A percentile compares a stretch with the other conserved stretches of the same genome.
Evolutionary conservation across 2,888 invertebrate genomes (phyloP).

Genomic region (Endotricha flammealis): DNA sequence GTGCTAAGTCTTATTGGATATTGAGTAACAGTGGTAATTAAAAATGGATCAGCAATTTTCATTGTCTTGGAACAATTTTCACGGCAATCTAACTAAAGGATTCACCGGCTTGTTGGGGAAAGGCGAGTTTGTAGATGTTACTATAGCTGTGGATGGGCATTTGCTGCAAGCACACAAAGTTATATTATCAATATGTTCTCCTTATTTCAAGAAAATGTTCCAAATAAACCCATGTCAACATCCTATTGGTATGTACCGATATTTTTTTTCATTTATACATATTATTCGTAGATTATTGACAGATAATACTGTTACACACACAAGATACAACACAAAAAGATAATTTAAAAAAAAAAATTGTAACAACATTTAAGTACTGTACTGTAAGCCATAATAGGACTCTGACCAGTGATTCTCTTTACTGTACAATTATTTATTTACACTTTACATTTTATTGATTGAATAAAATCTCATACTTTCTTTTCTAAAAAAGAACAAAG

Average conservation of each 20-base stretch:
- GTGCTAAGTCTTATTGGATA: neutral
- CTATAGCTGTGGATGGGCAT: conserved; percentile 81
- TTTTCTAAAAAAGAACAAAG: no score
- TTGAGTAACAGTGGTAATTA: conserved; percentile 45
- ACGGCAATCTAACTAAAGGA: conserved; percentile 82
- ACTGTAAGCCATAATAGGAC: no score
- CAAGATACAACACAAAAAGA: no score
- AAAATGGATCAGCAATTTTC: conserved; percentile 82
- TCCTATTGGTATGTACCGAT: conserved; percentile 76
- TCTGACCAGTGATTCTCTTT: no score
- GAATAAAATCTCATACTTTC: no score
- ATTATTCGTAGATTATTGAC: no score
- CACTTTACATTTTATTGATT: no score
- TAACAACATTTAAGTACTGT: no score
- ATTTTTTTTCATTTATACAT: no score
- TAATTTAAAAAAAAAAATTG: no score
- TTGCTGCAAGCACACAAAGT: conserved; percentile 84
- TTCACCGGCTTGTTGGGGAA: conserved; percentile 79
- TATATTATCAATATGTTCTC: conserved; percentile 83
- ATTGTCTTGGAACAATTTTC: conserved; percentile 86
- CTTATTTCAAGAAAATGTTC: conserved; percentile 84
- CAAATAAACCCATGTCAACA: conserved; percentile 82
- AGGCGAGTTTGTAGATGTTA: conserved; percentile 80
- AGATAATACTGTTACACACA: no score
- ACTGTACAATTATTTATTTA: no score